Evolutionary conservation across 37 sponge, comb jelly and placozoan genomes (phyloP).

Genomic region (Geodia barretti): DNA sequence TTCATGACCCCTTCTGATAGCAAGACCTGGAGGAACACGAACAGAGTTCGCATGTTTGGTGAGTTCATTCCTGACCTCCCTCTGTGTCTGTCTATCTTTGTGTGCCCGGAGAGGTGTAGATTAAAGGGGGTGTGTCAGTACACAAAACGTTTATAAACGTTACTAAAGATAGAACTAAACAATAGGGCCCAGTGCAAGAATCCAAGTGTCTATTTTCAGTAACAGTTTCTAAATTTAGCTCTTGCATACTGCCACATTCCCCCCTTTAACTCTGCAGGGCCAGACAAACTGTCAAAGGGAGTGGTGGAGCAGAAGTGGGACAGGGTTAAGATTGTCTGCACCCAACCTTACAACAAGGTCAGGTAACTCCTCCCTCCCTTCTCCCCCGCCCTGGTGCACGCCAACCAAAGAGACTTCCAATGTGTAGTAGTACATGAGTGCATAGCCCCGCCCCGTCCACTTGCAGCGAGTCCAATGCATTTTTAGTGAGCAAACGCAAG

Average conservation of each 20-base stretch:
- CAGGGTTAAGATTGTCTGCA: constrained; percentile 86
- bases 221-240: no score
- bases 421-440: background rate
- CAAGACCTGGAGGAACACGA: constrained; percentile 81
- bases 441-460: no score
- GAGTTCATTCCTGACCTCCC: constrained; percentile 12
- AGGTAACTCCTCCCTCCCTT: constrained; percentile 4
- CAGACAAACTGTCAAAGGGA: constrained; percentile 74
- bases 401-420: background rate
- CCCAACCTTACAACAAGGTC: constrained; percentile 92
- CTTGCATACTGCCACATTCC: background rate
- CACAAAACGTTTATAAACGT: no score
- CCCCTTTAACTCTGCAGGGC: constrained; percentile 47
- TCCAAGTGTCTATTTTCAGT: background rate
- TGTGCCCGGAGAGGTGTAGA: no score
- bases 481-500: no score
- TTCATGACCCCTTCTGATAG: constrained; percentile 91
- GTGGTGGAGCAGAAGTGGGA: constrained; percentile 87
- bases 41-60: constrained; percentile 91
- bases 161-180: no score
- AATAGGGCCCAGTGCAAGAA: background rate
- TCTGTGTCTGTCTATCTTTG: constrained; percentile 19
- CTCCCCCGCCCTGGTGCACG: background rate
- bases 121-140: no score
- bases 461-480: no score